Evolutionary conservation across 2,888 invertebrate genomes (phyloP).

Genomic region (Linnaemya vulpina): DNA sequence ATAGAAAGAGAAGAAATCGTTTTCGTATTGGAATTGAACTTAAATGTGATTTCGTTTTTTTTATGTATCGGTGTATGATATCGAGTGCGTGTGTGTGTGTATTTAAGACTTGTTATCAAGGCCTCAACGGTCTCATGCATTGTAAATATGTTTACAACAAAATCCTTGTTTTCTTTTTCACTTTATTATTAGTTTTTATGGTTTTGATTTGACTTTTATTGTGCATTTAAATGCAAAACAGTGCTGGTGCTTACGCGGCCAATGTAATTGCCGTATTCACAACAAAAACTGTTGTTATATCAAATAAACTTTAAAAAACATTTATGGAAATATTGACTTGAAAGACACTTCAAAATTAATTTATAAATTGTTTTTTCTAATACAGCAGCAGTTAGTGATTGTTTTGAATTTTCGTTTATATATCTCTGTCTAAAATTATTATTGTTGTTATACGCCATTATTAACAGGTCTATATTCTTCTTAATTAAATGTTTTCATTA

Average conservation of each 20-base stretch:
- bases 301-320: too few relatives aligned
- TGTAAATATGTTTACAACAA: constrained; percentile 8
- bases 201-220: constrained; percentile 8
- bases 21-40: neutral
- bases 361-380: too few relatives aligned
- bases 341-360: too few relatives aligned
- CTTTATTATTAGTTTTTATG: constrained; percentile 7
- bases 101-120: constrained; percentile 29
- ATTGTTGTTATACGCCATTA: neutral
- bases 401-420: constrained; percentile 8
- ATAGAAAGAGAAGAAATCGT: too few relatives aligned
- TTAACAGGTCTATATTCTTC: neutral
- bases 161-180: neutral
- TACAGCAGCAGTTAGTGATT: constrained; percentile 1
- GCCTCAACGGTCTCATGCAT: constrained; percentile 30
- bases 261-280: too few relatives aligned
- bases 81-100: constrained; percentile 20
- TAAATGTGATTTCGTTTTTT: neutral
- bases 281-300: too few relatives aligned
- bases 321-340: too few relatives aligned
- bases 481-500: neutral
- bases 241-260: neutral
- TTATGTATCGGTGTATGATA: neutral
- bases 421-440: neutral
- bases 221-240: constrained; percentile 10